phyloP scores from a whole-genome alignment of 2,113 vertebrate genomes.

The Macaca nemestrina region DNA sequence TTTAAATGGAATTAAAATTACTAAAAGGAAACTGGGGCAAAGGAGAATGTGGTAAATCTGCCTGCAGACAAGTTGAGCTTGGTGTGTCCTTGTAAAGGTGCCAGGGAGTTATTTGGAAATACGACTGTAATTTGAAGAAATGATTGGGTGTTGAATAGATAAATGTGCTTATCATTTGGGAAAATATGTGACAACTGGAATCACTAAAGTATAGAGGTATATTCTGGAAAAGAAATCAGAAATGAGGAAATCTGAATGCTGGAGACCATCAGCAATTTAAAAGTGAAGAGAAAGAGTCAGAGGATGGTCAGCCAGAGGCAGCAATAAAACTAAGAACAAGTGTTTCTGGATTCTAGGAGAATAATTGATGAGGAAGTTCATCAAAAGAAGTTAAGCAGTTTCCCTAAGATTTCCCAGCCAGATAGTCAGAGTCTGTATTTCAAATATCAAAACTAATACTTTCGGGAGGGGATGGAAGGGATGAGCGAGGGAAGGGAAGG shows the following conservation, averaged over 20 bases:
- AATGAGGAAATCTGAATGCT: neutral
- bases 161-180: neutral
- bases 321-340: neutral
- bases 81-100: neutral
- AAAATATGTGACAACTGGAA: neutral
- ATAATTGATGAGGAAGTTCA: neutral
- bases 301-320: neutral
- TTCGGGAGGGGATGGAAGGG: neutral
- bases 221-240: neutral
- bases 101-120: neutral
- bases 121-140: neutral
- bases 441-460: neutral
- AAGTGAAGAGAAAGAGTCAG: neutral
- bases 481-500: too few species aligned
- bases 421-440: neutral
- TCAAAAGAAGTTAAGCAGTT: neutral
- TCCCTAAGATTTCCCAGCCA: neutral
- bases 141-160: neutral
- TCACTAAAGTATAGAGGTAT: neutral
- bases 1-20: neutral
- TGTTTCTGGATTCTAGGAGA: neutral
- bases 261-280: neutral
- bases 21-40: neutral
- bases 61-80: neutral
- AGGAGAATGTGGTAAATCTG: neutral